Conservation (phyloP, 2,797 vertebrate species). For the Rhyacichthys aspro region DNA sequence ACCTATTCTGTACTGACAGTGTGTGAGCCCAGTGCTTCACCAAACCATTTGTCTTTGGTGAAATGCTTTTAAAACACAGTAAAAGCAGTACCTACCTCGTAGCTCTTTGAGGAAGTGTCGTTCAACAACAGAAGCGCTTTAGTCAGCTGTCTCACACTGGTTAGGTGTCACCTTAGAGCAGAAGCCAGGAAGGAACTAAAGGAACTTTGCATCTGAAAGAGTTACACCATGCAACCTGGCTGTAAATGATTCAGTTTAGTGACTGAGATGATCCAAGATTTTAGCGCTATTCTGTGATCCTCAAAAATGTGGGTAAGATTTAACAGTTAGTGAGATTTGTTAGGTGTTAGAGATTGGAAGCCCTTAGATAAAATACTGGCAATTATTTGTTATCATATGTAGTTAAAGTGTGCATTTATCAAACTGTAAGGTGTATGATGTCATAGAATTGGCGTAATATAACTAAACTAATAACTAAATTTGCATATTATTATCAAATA, state of each 20-base stretch:
- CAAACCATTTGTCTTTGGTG: conserved; percentile 24
- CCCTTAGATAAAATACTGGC: too few species aligned
- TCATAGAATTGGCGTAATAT: too few species aligned
- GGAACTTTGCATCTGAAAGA: background rate
- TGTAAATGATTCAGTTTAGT: background rate
- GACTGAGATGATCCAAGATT: background rate
- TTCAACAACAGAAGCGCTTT: conserved; percentile 43
- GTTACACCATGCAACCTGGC: background rate
- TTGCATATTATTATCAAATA: too few species aligned
- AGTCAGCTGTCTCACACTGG: conserved; percentile 43
- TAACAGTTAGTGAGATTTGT: background rate
- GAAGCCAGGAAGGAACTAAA: conserved; percentile 31
- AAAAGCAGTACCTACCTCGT: conserved; percentile 31
- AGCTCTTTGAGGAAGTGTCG: conserved; percentile 61
- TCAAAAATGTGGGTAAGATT: background rate
- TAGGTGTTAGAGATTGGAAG: too few species aligned
- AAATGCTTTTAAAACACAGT: conserved; percentile 31
- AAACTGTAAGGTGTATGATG: too few species aligned
- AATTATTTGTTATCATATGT: too few species aligned
- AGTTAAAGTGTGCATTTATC: too few species aligned
- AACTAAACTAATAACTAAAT: too few species aligned
- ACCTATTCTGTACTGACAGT: conserved; percentile 21
- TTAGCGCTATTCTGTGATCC: background rate
- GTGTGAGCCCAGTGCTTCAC: background rate
- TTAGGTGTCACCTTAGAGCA: conserved; percentile 30